Evolutionary conservation across 23 tunicate genomes (phyloP).

Genomic region (Oikopleura vanhoeffeni): DNA sequence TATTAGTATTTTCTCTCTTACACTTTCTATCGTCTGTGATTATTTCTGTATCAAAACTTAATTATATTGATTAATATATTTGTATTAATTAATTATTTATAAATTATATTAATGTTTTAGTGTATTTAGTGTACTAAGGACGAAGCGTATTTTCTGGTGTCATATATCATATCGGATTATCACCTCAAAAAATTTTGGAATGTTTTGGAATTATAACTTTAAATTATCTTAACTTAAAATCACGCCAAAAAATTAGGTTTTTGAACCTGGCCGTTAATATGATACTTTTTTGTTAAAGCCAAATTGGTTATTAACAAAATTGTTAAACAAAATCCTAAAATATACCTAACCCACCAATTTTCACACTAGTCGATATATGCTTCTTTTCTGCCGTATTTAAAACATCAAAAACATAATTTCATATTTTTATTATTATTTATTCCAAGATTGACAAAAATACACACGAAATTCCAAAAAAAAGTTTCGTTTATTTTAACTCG

Average conservation of each 20-base stretch:
- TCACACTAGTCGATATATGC: slow-evolving; percentile 12
- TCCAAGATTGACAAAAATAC: background rate
- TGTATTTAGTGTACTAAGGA: background rate
- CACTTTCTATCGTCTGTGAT: background rate
- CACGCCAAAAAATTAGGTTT: background rate
- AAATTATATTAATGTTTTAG: background rate
- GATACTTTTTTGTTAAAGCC: no score
- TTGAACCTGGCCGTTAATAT: no score
- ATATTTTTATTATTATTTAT: slow-evolving; percentile 11
- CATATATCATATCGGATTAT: no score
- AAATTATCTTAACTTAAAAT: background rate
- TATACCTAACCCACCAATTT: background rate
- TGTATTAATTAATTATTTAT: no score
- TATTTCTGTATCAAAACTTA: no score
- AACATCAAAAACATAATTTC: background rate
- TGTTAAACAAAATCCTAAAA: no score
- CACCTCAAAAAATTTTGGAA: no score
- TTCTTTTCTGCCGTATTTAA: slow-evolving; percentile 13
- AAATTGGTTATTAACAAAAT: no score
- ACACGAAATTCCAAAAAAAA: background rate
- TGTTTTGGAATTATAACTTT: background rate
- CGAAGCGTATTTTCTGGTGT: slow-evolving; percentile 1
- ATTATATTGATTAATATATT: no score
- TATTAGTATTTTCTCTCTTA: background rate
- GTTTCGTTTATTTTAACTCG: background rate